Base-by-base conservation (phyloP, 2,113 vertebrate genomes). In the Pleuronectes platessa region DNA sequence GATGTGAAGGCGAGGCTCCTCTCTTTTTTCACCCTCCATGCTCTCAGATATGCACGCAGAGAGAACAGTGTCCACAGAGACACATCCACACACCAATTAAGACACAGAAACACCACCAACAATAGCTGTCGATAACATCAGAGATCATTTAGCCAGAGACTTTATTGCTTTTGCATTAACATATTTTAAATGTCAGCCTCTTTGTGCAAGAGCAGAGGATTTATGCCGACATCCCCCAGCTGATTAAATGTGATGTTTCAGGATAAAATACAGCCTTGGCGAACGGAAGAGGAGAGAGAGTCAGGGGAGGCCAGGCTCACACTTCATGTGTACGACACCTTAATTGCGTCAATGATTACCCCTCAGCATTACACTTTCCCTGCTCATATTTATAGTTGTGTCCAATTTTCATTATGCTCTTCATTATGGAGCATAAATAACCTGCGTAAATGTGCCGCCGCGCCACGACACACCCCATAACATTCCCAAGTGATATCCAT, bases 401-500 rank as follows among this genome's bases (percentile, higher is more conserved):
- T 94, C 93, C 92, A 94, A 94, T 95, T 95, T 95, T 94, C 93
- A 95, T 95, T 94, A 94, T 93, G 88, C 74, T 93, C 91, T 95
- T 94, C 94, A 95, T 95, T 95, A 94, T 78, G 31, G 85, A 70
- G 78, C 85, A 94, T 95, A 95, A 95, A 95, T 95, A 94, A 94
- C 91, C 80, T 40, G 75, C 82, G 72, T 94, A 93, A 95, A 95
- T 92, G 93, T 94, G 93, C 86, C 91, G 49, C 6, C 78, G 66
- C 82, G 27, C 84, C 77, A 84, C 74, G 75, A 89, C 91, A 89
- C 83, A 77, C 86, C 89, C 89, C 81, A 80, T 89, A 94, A 94
- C 88, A 86, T 87, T 89, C 92, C 92, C 93, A 93, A 92, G 88
- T 66, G 83, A 91, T 88, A 94, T 95, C 90, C 88, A 87, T 94